A percentile compares a stretch with the other conserved stretches of the same genome.
Evolutionary conservation across 1,140 invertebrate genomes (phyloP).

Genomic region (Vollenhovia emeryi): DNA sequence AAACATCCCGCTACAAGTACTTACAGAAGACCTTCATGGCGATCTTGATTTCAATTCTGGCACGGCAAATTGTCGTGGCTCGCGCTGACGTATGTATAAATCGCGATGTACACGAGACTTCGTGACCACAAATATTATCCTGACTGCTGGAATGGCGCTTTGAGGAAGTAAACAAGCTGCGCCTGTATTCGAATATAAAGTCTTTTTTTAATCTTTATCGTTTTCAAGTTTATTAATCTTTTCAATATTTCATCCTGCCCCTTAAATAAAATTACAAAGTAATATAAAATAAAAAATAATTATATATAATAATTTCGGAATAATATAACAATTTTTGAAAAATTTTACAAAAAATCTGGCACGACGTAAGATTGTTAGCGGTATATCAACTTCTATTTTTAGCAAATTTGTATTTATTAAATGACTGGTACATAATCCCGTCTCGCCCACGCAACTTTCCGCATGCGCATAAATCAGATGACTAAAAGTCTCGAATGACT

Average conservation of each 20-base stretch:
- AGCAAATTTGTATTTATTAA: slow-evolving; percentile 6
- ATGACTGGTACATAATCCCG: slow-evolving; percentile 15
- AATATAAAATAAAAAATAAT: background rate
- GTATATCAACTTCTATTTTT: background rate
- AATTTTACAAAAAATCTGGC: background rate
- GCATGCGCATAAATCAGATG: slow-evolving; percentile 26
- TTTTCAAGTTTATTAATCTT: background rate
- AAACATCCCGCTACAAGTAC: slow-evolving; percentile 13
- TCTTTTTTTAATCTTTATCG: slow-evolving; percentile 9
- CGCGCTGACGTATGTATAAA: slow-evolving; percentile 15
- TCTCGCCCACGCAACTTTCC: background rate
- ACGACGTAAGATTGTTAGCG: background rate
- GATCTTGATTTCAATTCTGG: slow-evolving; percentile 51
- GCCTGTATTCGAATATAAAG: background rate
- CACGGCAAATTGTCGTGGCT: slow-evolving; percentile 33
- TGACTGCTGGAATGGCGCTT: slow-evolving; percentile 38
- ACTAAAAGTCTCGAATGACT: background rate
- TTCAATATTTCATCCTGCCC: background rate
- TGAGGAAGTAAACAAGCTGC: slow-evolving; percentile 49
- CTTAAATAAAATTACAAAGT: background rate
- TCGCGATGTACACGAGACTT: slow-evolving; percentile 21
- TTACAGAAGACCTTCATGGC: slow-evolving; percentile 2
- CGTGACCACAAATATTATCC: slow-evolving; percentile 57
- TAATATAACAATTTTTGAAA: background rate
- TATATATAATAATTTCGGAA: background rate